Evolutionary conservation across 1,140 invertebrate species (phyloP), one percentile per base, ranked within the genome.

Genomic region (Thereuonema tuberculata): DNA sequence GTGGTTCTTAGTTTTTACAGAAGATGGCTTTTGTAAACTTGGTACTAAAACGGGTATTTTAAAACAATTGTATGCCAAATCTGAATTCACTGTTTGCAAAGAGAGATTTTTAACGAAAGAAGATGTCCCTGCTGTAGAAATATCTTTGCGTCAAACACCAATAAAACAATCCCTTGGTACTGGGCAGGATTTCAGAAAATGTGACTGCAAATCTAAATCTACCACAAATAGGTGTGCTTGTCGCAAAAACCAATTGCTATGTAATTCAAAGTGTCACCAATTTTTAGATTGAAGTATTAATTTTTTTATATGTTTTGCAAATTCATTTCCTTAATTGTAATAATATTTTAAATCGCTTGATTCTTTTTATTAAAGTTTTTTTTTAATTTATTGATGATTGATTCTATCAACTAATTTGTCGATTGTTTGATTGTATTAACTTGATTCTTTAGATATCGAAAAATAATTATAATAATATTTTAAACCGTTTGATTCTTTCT

Each of bases 221-320:
- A 20, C 49, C 25, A 52, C 20, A 52, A 23, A 52, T 52, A 52
- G 49, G 49, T 52, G 49, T 52, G 49, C 49, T 25, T 52, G 49
- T 52, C 49, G 49, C 20, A 52, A 52, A 52, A 23, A 52, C 20
- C 20, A 52, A 52, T 52, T 52, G 20, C 20, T 9, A 25, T 52
- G 20, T 52, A 52, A 52, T 52, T 52, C 49, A 9, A 52, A 52
- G 49, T 52, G 49, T 52, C 49, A 52, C 49, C 49, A 52, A 52
- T 52, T 20, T 52, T 52, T 52, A 52, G 5, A 52, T 52, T 52
- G 49, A 52, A 52, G 20, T 23, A 52, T 5, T 5, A 5, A 52
- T 23, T 9, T 52, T 52, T 52, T 20, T 9, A 9, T 20, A 52
- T 52, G 49, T 21, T 52, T 52, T 52, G 20, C 49, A 52, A 52